These are phyloP conservation scores for Drosophila anceps DNA, from an alignment of 2,888 invertebrate species.

Conservation along the genomic window DNA sequence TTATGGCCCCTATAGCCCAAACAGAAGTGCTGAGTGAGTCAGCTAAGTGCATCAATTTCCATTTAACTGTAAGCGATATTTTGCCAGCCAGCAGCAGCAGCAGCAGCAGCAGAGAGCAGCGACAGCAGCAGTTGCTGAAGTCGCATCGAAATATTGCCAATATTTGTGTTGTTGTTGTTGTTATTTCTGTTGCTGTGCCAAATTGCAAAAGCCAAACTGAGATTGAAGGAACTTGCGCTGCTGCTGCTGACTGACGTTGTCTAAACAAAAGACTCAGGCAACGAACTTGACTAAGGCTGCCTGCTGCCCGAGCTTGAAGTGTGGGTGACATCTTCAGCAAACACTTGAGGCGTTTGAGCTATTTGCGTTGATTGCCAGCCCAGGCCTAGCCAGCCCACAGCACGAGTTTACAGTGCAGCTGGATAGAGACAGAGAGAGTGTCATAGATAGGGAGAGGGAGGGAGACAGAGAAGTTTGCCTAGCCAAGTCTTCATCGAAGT, in stretches of 20 bases:
- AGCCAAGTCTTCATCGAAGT: constrained; percentile 60
- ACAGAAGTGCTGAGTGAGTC: constrained; percentile 79
- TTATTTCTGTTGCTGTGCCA: constrained; percentile 57
- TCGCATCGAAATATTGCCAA: constrained; percentile 68
- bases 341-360: constrained; percentile 82
- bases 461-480: constrained; percentile 35
- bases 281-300: constrained; percentile 74
- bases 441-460: neutral
- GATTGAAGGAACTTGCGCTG: constrained; percentile 51
- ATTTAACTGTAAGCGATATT: constrained; percentile 80
- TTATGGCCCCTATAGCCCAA: constrained; percentile 55
- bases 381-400: constrained; percentile 42
- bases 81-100: constrained; percentile 44
- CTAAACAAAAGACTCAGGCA: constrained; percentile 80
- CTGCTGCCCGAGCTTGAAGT: constrained; percentile 62
- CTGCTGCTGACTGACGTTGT: constrained; percentile 63
- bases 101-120: constrained; percentile 13
- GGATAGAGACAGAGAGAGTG: neutral
- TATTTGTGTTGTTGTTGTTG: constrained; percentile 65
- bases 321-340: constrained; percentile 82
- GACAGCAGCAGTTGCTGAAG: constrained; percentile 35
- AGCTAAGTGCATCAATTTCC: constrained; percentile 82
- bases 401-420: constrained; percentile 24
- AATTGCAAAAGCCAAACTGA: constrained; percentile 77
- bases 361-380: constrained; percentile 79